Evolutionary conservation across 1,140 invertebrate genomes (phyloP).

Genomic region (Drosophila subpulchrella): DNA sequence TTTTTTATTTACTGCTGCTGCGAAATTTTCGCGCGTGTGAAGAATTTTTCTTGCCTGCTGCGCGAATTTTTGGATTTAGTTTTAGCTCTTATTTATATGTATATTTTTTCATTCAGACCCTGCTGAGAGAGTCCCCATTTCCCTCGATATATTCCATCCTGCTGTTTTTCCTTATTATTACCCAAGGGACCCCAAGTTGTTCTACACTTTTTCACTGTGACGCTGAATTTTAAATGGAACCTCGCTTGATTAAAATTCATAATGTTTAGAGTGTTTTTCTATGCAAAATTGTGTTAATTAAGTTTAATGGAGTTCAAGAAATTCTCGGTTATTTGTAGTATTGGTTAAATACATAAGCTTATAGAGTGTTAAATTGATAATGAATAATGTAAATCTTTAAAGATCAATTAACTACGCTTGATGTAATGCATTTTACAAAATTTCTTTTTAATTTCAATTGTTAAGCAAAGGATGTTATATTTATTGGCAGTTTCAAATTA

Average conservation of each 20-base stretch:
- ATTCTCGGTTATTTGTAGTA: not conserved
- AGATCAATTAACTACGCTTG: no score
- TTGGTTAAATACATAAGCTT: not conserved
- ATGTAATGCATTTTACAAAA: no score
- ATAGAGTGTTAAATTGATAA: not conserved
- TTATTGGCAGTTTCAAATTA: not conserved
- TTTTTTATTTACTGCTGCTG: constrained; percentile 44
- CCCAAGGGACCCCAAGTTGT: constrained; percentile 18
- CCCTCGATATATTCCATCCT: constrained; percentile 4
- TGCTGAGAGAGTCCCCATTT: constrained; percentile 30
- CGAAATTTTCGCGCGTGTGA: constrained; percentile 47
- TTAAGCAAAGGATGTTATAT: no score
- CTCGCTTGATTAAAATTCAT: constrained; percentile 46
- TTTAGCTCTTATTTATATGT: constrained; percentile 33
- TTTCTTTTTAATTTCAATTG: no score
- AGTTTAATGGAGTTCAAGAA: not conserved
- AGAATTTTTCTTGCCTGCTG: constrained; percentile 59
- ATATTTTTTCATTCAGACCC: constrained; percentile 17
- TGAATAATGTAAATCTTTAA: not conserved
- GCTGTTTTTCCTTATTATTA: constrained; percentile 32
- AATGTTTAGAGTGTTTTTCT: not conserved
- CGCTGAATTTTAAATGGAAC: constrained; percentile 36
- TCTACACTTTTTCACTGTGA: constrained; percentile 10
- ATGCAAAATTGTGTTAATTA: not conserved
- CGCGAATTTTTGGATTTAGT: constrained; percentile 61